These are phyloP conservation scores for Siniperca chuatsi DNA, from an alignment of 2,113 vertebrate genomes.

Conservation along the genomic window DNA sequence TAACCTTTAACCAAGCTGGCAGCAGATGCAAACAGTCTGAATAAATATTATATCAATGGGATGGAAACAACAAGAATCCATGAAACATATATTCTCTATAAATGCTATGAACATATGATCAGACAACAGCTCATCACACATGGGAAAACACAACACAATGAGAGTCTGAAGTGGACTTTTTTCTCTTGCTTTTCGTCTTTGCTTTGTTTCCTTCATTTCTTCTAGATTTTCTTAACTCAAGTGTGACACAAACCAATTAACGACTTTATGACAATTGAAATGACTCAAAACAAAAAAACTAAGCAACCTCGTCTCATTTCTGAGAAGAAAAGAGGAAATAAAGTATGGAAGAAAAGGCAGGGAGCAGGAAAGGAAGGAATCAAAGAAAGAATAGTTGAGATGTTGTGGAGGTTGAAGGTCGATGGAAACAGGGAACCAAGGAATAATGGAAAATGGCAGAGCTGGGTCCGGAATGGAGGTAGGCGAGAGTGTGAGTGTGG, in stretches of 20 bases:
- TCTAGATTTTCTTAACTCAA: not conserved
- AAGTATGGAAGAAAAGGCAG: not conserved
- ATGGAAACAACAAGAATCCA: not conserved
- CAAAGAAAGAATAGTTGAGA: not conserved
- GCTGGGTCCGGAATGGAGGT: too few relatives aligned
- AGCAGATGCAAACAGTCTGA: not conserved
- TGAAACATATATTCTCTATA: not conserved
- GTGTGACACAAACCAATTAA: not conserved
- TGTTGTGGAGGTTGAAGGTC: too few relatives aligned
- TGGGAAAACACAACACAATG: not conserved
- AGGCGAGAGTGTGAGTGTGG: too few relatives aligned
- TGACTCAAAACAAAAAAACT: not conserved
- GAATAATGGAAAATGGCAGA: too few relatives aligned
- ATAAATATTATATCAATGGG: not conserved
- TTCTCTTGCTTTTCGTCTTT: not conserved
- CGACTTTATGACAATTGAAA: not conserved
- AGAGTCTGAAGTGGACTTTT: not conserved
- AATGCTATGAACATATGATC: not conserved
- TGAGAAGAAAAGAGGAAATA: not conserved
- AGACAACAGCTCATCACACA: not conserved
- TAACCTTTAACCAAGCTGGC: too few relatives aligned
- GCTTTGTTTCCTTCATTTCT: not conserved
- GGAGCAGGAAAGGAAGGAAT: not conserved
- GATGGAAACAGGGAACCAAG: too few relatives aligned
- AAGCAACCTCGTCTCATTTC: not conserved